Percentiles rank a stretch among this genome's conserved stretches.
These are phyloP conservation scores for Neosilurus mollespiculum DNA, from an alignment of 2,797 vertebrate genomes.

Conservation along the genomic window DNA sequence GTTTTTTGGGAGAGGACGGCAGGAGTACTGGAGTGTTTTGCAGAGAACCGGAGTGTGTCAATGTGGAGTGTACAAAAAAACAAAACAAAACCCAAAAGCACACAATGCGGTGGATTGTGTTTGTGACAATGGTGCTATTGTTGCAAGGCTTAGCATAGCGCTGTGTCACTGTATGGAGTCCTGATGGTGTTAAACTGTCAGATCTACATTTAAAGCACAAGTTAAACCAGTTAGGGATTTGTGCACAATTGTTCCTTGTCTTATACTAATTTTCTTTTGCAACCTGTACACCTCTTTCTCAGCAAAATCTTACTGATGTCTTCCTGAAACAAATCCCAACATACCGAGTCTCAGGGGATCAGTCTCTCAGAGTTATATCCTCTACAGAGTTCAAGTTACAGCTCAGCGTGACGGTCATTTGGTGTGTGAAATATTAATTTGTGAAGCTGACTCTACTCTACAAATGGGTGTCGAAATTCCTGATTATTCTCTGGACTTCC, in stretches of 20 bases:
- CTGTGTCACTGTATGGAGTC: background rate
- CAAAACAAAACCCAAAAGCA: background rate
- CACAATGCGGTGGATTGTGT: constrained; percentile 24
- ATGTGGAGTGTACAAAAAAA: background rate
- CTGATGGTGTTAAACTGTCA: constrained; percentile 23
- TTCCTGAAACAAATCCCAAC: background rate
- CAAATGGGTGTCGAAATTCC: background rate
- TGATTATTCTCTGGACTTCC: background rate
- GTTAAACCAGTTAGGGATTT: background rate
- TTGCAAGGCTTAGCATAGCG: background rate
- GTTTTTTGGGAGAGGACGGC: constrained; percentile 32
- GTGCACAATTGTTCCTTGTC: background rate
- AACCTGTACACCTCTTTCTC: background rate
- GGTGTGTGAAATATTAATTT: background rate
- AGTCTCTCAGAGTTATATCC: background rate
- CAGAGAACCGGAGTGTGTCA: constrained; percentile 12
- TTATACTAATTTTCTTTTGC: background rate
- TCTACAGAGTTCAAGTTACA: background rate
- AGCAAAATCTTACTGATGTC: background rate
- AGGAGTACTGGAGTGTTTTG: constrained; percentile 22
- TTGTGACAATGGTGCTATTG: constrained; percentile 36
- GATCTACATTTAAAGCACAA: constrained; percentile 12
- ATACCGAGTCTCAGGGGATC: background rate
- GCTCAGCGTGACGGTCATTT: background rate
- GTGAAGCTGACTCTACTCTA: background rate